Evolutionary conservation across 2,113 vertebrate species (phyloP).

Genomic region (Hipposideros armiger): DNA sequence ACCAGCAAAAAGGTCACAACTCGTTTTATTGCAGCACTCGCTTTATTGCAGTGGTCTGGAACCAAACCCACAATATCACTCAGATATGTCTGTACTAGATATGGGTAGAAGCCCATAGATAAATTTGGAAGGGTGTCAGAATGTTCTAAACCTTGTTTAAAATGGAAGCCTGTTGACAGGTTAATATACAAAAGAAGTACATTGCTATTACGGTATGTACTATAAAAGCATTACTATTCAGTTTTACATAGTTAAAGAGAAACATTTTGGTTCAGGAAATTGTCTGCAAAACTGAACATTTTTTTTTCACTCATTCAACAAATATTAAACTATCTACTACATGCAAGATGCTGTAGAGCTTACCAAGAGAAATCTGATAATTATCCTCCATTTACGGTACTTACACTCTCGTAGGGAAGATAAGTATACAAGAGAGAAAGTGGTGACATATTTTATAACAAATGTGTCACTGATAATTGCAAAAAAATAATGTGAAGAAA

Average conservation of each 20-base stretch:
- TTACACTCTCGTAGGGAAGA: neutral
- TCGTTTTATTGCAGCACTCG: neutral
- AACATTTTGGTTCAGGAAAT: constrained; percentile 45
- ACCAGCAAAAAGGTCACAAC: neutral
- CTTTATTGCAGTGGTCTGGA: neutral
- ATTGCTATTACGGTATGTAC: neutral
- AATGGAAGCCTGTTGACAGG: constrained; percentile 36
- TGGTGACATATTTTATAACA: constrained; percentile 3
- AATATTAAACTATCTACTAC: neutral
- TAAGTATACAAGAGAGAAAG: constrained; percentile 26
- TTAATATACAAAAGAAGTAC: constrained; percentile 7
- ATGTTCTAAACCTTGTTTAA: constrained; percentile 3
- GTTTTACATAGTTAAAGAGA: constrained; percentile 47
- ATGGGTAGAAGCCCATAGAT: neutral
- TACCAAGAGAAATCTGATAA: neutral
- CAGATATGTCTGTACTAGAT: neutral
- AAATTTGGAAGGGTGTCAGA: neutral
- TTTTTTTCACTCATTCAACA: neutral
- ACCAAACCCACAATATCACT: neutral
- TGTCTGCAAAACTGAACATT: constrained; percentile 49
- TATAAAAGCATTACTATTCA: constrained; percentile 40
- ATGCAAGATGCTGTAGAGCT: neutral
- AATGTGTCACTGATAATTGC: constrained; percentile 13
- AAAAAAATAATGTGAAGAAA: constrained; percentile 47
- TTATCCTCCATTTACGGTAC: neutral